Evolutionary conservation across 2,797 vertebrate genomes (phyloP).

Genomic region (Carcharodon carcharias): DNA sequence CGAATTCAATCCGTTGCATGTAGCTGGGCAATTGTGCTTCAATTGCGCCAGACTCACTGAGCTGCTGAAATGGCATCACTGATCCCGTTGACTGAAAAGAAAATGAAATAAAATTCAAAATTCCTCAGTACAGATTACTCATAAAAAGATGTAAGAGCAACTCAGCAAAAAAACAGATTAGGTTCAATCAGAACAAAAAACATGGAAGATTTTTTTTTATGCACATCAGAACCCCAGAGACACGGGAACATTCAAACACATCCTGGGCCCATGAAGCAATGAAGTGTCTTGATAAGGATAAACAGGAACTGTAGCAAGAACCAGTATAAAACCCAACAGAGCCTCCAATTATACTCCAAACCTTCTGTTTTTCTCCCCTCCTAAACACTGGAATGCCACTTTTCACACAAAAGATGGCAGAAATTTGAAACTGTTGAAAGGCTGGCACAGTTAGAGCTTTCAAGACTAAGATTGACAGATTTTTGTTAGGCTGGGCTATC

Average conservation of each 20-base stretch:
- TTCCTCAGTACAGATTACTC: background rate
- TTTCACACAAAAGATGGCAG: background rate
- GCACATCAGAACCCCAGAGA: background rate
- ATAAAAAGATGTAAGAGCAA: background rate
- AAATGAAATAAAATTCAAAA: conserved; percentile 35
- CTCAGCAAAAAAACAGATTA: background rate
- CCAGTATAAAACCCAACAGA: background rate
- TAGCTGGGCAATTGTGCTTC: conserved; percentile 45
- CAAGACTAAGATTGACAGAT: background rate
- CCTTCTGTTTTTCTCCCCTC: background rate
- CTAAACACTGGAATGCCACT: background rate
- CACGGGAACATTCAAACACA: background rate
- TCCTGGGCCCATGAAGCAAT: background rate
- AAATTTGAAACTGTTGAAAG: background rate
- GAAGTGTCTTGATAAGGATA: background rate
- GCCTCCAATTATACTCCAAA: background rate
- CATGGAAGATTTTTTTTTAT: background rate
- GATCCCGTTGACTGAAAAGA: conserved; percentile 39
- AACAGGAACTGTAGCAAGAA: background rate
- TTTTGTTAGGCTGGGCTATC: background rate
- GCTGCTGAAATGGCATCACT: conserved; percentile 51
- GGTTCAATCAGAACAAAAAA: background rate
- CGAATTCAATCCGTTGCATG: conserved; percentile 47
- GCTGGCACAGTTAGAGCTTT: background rate
- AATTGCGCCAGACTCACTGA: conserved; percentile 44